Evolutionary conservation across 35 echinoderm and acorn worm species (phyloP).

Genomic region (Apostichopus parvimensis): DNA sequence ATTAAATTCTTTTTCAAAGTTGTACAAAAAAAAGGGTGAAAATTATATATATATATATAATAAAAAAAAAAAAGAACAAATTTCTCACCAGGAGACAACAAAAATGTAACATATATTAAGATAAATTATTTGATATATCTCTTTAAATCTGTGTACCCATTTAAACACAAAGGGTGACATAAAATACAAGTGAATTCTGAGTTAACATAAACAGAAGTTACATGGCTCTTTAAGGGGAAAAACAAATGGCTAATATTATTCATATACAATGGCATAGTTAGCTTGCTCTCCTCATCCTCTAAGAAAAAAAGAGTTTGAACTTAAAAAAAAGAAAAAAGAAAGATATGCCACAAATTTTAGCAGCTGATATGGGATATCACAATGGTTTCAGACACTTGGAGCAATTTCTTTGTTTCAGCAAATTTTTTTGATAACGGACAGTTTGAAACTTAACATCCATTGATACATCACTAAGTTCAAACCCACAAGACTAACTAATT

Average conservation of each 20-base stretch:
- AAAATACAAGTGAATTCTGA: neutral
- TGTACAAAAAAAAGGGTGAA: slow-evolving; percentile 15
- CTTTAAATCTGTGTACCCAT: neutral
- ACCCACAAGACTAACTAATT: too few relatives aligned
- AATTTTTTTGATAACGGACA: neutral
- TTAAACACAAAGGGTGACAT: slow-evolving; percentile 10
- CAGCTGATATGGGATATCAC: too few relatives aligned
- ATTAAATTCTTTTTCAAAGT: slow-evolving; percentile 36
- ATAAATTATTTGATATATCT: slow-evolving; percentile 44
- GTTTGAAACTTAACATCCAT: neutral
- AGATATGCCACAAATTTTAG: neutral
- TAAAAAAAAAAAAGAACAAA: neutral
- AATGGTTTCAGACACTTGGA: neutral
- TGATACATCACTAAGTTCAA: too few relatives aligned
- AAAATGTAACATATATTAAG: slow-evolving; percentile 36
- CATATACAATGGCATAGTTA: slow-evolving; percentile 10
- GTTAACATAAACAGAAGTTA: neutral
- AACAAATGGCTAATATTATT: neutral
- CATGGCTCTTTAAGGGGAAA: neutral
- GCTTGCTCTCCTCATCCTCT: neutral
- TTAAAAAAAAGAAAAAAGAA: neutral
- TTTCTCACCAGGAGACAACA: slow-evolving; percentile 46
- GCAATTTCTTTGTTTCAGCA: neutral
- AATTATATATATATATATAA: neutral
- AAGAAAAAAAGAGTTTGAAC: neutral